phyloP scores from a whole-genome alignment of 2,797 vertebrate genomes.

The Gobio occitaniae region DNA sequence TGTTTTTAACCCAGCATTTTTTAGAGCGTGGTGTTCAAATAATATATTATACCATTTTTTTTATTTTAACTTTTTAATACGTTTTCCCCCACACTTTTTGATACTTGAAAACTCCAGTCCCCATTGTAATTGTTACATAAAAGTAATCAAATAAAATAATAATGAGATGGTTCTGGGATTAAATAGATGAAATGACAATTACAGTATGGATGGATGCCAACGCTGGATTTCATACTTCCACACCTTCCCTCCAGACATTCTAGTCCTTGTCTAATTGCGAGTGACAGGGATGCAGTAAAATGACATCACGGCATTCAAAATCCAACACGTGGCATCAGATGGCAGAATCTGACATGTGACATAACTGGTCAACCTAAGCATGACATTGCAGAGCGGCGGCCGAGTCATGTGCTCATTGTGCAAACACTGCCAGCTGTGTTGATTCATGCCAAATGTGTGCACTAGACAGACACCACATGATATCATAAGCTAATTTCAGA shows the following conservation, averaged over 20 bases:
- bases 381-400: slow-evolving; percentile 28
- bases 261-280: slow-evolving; percentile 53
- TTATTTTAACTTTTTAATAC: not conserved
- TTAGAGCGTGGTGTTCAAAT: too few relatives aligned
- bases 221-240: not conserved
- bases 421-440: slow-evolving; percentile 48
- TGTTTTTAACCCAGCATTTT: too few relatives aligned
- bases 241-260: slow-evolving; percentile 45
- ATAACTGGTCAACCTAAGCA: slow-evolving; percentile 42
- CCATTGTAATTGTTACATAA: not conserved
- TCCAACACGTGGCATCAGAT: slow-evolving; percentile 60
- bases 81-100: not conserved
- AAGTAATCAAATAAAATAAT: not conserved
- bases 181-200: not conserved
- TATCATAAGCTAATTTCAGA: slow-evolving; percentile 18
- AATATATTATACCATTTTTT: not conserved
- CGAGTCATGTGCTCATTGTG: slow-evolving; percentile 34
- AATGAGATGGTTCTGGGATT: not conserved
- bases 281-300: slow-evolving; percentile 60
- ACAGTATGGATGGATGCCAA: not conserved
- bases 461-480: slow-evolving; percentile 9
- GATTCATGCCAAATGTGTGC: slow-evolving; percentile 23
- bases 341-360: slow-evolving; percentile 58
- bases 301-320: slow-evolving; percentile 66
- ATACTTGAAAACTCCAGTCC: not conserved